Evolutionary conservation across 92 coral and sea anemone genomes (phyloP).

Genomic region (Hydrozoanthus gracilis): DNA sequence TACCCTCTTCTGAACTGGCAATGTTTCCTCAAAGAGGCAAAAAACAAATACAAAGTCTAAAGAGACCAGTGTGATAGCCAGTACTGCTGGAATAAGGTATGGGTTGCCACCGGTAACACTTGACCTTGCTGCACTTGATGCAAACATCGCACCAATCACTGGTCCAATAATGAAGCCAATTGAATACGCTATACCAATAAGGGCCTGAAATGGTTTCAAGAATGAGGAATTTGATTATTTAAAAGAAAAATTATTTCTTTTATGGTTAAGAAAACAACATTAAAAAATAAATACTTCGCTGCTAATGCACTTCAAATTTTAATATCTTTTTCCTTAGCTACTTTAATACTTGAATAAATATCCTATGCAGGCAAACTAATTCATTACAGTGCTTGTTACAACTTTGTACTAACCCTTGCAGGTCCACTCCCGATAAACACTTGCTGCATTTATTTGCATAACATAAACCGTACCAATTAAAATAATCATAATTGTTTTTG

Average conservation of each 20-base stretch:
- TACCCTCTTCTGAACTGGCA: slow-evolving; percentile 91
- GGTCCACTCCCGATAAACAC: no score
- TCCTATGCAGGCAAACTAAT: no score
- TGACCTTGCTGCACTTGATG: slow-evolving; percentile 85
- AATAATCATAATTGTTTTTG: no score
- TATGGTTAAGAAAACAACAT: background rate
- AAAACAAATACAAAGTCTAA: slow-evolving; percentile 79
- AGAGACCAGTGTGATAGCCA: slow-evolving; percentile 76
- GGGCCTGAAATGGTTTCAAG: slow-evolving; percentile 67
- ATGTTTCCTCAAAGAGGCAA: slow-evolving; percentile 80
- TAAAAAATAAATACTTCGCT: no score
- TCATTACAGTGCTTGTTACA: no score
- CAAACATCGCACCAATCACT: slow-evolving; percentile 93
- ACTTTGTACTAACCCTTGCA: no score
- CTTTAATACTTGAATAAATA: no score
- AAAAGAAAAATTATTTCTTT: no score
- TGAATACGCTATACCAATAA: slow-evolving; percentile 93
- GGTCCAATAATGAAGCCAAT: slow-evolving; percentile 97
- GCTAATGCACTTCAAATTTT: no score
- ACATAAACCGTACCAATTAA: no score
- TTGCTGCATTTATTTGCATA: no score
- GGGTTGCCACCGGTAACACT: slow-evolving; percentile 75
- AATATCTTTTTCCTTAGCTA: no score
- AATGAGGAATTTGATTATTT: background rate
- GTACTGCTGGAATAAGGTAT: slow-evolving; percentile 81